Evolutionary conservation across 2,113 vertebrate species (phyloP).

Genomic region (Turdus rufiventris): DNA sequence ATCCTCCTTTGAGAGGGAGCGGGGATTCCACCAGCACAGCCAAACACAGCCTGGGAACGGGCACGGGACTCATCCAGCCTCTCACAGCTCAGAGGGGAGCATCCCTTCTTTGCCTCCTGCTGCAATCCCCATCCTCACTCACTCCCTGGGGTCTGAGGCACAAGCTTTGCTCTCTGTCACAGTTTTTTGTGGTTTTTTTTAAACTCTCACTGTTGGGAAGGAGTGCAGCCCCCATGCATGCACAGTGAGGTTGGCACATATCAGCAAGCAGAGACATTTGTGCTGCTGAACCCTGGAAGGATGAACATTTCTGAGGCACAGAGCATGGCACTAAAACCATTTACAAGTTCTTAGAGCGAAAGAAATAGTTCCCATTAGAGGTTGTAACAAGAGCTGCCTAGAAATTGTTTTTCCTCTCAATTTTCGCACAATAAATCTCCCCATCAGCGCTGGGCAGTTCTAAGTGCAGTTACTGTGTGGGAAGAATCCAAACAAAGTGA

Average conservation of each 20-base stretch:
- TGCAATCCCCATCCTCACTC: fast-evolving
- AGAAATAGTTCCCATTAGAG: constrained; percentile 24
- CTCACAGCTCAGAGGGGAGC: background rate
- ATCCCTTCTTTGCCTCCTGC: background rate
- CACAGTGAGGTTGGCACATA: fast-evolving
- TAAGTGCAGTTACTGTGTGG: background rate
- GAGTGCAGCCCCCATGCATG: fast-evolving
- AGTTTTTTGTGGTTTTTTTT: fast-evolving
- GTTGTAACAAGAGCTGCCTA: background rate
- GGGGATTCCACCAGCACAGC: fast-evolving
- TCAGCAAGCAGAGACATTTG: background rate
- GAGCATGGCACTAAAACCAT: background rate
- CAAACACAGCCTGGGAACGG: background rate
- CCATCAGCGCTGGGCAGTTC: background rate
- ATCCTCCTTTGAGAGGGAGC: background rate
- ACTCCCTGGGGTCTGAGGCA: background rate
- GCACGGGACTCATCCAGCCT: background rate
- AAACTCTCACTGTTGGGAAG: fast-evolving
- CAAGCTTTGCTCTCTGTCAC: background rate
- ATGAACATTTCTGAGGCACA: background rate
- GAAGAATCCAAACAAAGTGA: background rate
- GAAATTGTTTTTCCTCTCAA: constrained; percentile 21
- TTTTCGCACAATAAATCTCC: constrained; percentile 10
- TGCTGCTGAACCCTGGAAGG: background rate
- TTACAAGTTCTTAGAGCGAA: background rate